Percentiles rank a stretch among this genome's conserved stretches.
phyloP scores from a whole-genome alignment of 1,140 invertebrate species.

The Centruroides sculpturatus region DNA sequence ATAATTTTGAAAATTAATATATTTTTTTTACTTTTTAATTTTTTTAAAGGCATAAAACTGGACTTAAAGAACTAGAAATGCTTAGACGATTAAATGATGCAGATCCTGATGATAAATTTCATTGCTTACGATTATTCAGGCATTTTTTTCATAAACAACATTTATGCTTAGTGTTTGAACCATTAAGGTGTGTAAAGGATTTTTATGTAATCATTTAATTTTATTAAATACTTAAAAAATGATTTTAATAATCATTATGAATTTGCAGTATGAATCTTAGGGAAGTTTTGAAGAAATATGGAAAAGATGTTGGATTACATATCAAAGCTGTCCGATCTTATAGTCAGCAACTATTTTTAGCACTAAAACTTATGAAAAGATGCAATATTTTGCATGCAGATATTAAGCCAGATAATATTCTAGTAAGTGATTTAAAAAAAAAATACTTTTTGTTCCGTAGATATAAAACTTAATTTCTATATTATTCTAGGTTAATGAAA shows the following conservation, averaged over 20 bases:
- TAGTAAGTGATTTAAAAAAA: conserved; percentile 41
- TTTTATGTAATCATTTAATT: no score
- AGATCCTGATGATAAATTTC: conserved; percentile 94
- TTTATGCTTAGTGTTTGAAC: conserved; percentile 97
- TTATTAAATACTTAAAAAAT: not conserved
- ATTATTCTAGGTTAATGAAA: conserved; percentile 72
- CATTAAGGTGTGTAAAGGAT: conserved; percentile 41
- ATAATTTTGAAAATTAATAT: no score
- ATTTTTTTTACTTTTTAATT: no score
- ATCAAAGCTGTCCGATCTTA: conserved; percentile 96
- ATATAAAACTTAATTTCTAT: not conserved
- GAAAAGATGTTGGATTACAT: conserved; percentile 91
- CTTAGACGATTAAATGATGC: conserved; percentile 89
- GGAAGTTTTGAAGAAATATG: conserved; percentile 88
- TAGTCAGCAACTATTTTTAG: conserved; percentile 87
- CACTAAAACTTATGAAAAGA: conserved; percentile 87
- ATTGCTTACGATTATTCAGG: conserved; percentile 82
- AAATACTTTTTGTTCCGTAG: not conserved
- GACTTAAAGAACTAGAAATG: conserved; percentile 90
- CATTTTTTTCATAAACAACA: conserved; percentile 77
- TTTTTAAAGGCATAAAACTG: conserved; percentile 82
- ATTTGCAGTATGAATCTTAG: conserved; percentile 66
- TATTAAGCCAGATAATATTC: conserved; percentile 99
- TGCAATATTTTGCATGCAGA: conserved; percentile 96
- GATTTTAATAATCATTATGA: not conserved